Base-by-base conservation (phyloP, 2,113 vertebrate genomes). In the Meles meles region DNA sequence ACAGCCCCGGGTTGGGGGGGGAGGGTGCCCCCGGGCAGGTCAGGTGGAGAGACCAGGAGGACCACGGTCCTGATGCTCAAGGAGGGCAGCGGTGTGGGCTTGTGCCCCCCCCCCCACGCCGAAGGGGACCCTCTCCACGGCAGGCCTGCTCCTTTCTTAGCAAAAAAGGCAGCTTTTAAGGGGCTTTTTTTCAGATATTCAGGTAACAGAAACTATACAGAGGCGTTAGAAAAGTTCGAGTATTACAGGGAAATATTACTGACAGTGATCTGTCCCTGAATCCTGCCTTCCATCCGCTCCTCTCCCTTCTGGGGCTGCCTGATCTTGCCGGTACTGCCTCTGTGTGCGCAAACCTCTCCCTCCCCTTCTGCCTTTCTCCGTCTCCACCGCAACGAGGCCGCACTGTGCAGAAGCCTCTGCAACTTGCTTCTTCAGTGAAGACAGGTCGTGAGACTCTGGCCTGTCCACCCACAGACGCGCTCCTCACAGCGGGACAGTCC, bases 401-500 rank as follows among this genome's bases (percentile, higher is more conserved):
- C 0, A 1, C 27, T 23, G 34, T 7, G 3, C 0, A 34, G 27
- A 34, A 21, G 7, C 25, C 49, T 72, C 71, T 52, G 29, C 49
- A 21, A 7, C 18, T 34, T 49, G 69, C 55, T 81, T 14, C 47
- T 59, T 57, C 3, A 1, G 0, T 52, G 44, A 59, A 52, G 52
- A 34, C 47, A 2, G 52, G 1, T 3, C 1, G 7, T 3, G 42
- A 6, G 44, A 2, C 1, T 34, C 67, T 27, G 55, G 23, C 57
- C 27, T 27, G 14, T 39, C 21, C 34, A 7, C 25, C 18, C 15
- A 6, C 57, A 55, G 27, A 20, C 1, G 15, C 7, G 31, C 3
- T 3, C 37, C 29, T 44, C 49, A 4, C 76, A 21, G 5, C 4
- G 0, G 0, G 2, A 6, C 0, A 2, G 10, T 25, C 31, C 3